Conservation (phyloP, 2,113 vertebrate genomes). For the Halichoerus grypus region DNA sequence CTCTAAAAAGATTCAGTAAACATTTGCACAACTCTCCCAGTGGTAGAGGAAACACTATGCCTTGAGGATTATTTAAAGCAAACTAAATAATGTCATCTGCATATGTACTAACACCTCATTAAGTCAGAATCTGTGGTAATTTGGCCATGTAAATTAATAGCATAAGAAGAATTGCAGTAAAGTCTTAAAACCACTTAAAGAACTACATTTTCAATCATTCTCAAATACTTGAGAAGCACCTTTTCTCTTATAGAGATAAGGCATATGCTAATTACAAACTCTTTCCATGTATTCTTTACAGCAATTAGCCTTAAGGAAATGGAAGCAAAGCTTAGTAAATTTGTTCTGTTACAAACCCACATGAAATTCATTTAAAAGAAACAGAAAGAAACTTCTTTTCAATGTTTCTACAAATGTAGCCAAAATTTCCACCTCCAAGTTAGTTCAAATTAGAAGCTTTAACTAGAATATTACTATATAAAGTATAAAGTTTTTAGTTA, state of each 20-base stretch:
- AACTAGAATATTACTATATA: background rate
- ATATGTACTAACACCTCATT: conserved; percentile 54
- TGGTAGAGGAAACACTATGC: background rate
- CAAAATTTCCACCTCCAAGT: background rate
- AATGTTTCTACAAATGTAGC: conserved; percentile 31
- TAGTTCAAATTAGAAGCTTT: conserved; percentile 53
- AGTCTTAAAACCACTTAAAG: conserved; percentile 54
- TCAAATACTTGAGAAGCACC: conserved; percentile 37
- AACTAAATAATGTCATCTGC: conserved; percentile 40
- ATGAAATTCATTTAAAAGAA: conserved; percentile 26
- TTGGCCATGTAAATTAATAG: conserved; percentile 65
- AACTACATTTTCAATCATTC: conserved; percentile 39
- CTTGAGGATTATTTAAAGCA: conserved; percentile 66
- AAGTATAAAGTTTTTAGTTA: background rate
- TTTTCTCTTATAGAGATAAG: conserved; percentile 50
- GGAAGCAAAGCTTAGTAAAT: conserved; percentile 19
- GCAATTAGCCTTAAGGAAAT: conserved; percentile 25
- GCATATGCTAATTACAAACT: conserved; percentile 49
- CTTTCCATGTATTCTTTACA: background rate
- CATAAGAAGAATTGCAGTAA: conserved; percentile 36
- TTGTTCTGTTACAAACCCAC: background rate
- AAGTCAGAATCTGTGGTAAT: conserved; percentile 66
- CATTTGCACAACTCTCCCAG: conserved; percentile 43
- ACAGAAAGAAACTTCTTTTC: background rate
- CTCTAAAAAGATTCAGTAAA: conserved; percentile 49